Base-by-base conservation (phyloP, 2,113 vertebrate genomes). In the Calypte anna region DNA sequence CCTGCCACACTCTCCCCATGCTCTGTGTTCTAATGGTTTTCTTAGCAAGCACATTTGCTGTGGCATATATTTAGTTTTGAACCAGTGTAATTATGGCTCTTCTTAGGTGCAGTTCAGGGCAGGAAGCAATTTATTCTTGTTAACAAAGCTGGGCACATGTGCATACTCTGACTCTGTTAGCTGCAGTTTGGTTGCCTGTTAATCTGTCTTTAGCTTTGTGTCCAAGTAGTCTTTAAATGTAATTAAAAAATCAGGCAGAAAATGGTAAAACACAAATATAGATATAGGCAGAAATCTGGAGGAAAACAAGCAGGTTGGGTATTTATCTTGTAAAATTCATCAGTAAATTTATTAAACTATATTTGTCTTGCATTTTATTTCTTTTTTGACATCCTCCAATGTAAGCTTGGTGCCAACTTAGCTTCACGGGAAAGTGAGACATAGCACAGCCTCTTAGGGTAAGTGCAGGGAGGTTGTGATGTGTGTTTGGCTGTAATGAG, bases 111-210 rank as follows among this genome's bases (percentile, higher is more conserved):
- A 86, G 61, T 87, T 92, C 77, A 43, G 82, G 43, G 79, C 79
- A 81, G 92, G 92, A 95, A 92, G 74, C 40, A 82, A 84, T 95
- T 94, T 83, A 36, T 92, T 93, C 73, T 72, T 58, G 69, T 79
- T 96, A 92, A 50, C 51, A 70, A 72, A 75, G 62, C 83, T 89
- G 40, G 33, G 53, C 64, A 72, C 61, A 28, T 5, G 12, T 30
- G 38, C 10, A 5, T 5, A 12, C 43, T 82, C 79, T 86, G 88
- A 59, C 72, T 67, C 31, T 13, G 20, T 59, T 61, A 51, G 59
- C 68, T 84, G 36, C 23, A 17, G 44, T 53, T 75, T 27, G 12
- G 66, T 22, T 86, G 38, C 57, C 48, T 86, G 64, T 68, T 51
- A 36, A 88, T 23, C 13, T 21, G 23, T 10, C 67, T 87, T 50